These are phyloP conservation scores for Sipha flava DNA, from an alignment of 1,140 invertebrate species.

Conservation along the genomic window DNA sequence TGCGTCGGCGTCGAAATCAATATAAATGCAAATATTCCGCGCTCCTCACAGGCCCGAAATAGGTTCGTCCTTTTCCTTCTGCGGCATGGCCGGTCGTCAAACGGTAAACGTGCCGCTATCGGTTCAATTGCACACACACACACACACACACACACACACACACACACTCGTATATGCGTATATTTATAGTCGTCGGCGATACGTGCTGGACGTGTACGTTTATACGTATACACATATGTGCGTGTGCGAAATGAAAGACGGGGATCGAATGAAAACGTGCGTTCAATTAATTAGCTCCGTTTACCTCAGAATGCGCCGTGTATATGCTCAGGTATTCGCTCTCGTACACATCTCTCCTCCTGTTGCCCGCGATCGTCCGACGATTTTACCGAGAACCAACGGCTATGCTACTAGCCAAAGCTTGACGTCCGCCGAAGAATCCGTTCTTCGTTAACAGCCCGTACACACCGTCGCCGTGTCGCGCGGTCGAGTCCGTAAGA, in stretches of 20 bases:
- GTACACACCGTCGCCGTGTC: not conserved
- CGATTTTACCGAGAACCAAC: not conserved
- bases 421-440: constrained; percentile 8
- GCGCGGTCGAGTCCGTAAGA: not conserved
- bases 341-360: too few relatives aligned
- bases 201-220: too few relatives aligned
- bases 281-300: not conserved
- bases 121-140: too few relatives aligned
- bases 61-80: too few relatives aligned
- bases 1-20: not conserved
- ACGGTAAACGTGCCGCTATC: too few relatives aligned
- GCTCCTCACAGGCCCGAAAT: too few relatives aligned
- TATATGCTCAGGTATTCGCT: not conserved
- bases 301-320: not conserved
- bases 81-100: too few relatives aligned
- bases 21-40: not conserved
- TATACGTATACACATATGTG: not conserved
- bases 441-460: not conserved
- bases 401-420: not conserved
- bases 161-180: too few relatives aligned
- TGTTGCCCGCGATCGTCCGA: too few relatives aligned
- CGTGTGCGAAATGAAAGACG: too few relatives aligned
- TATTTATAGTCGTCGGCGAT: too few relatives aligned
- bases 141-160: too few relatives aligned
- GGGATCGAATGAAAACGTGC: not conserved